Evolutionary conservation across 2,113 vertebrate species (phyloP).

Genomic region (Oncorhynchus masou): DNA sequence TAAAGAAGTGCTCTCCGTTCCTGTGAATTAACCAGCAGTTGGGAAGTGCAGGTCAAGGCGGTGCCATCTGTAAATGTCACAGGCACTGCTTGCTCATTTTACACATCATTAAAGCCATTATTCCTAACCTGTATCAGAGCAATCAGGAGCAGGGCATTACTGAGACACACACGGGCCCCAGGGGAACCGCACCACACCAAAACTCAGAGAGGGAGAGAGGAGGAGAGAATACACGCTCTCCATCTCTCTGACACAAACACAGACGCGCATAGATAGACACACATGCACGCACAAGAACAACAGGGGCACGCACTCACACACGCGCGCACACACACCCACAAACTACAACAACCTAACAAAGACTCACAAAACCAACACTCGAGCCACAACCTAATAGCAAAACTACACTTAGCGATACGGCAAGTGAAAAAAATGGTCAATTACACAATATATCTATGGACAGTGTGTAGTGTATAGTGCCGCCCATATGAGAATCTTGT

Average conservation of each 20-base stretch:
- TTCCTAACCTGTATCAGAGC: slow-evolving; percentile 98
- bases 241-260: slow-evolving; percentile 57
- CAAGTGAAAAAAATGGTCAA: slow-evolving; percentile 64
- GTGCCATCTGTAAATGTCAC: slow-evolving; percentile 97
- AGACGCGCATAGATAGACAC: slow-evolving; percentile 10
- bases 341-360: slow-evolving; percentile 16
- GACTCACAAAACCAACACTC: slow-evolving; percentile 35
- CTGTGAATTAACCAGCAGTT: slow-evolving; percentile 84
- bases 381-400: slow-evolving; percentile 23
- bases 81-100: slow-evolving; percentile 97
- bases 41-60: slow-evolving; percentile 82
- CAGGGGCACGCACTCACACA: slow-evolving; percentile 30
- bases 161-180: slow-evolving; percentile 69
- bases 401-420: slow-evolving; percentile 57
- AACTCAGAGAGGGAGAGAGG: slow-evolving; percentile 44
- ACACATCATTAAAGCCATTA: slow-evolving; percentile 99
- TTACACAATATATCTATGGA: slow-evolving; percentile 67
- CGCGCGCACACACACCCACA: neutral
- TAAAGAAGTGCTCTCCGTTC: slow-evolving; percentile 75
- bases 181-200: slow-evolving; percentile 68
- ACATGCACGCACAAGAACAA: slow-evolving; percentile 2
- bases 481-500: slow-evolving; percentile 75
- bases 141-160: slow-evolving; percentile 83
- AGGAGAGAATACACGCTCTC: slow-evolving; percentile 52
- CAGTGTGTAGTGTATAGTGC: slow-evolving; percentile 69